Base-by-base conservation (phyloP, 2,797 vertebrate genomes). In the Erithacus rubecula region DNA sequence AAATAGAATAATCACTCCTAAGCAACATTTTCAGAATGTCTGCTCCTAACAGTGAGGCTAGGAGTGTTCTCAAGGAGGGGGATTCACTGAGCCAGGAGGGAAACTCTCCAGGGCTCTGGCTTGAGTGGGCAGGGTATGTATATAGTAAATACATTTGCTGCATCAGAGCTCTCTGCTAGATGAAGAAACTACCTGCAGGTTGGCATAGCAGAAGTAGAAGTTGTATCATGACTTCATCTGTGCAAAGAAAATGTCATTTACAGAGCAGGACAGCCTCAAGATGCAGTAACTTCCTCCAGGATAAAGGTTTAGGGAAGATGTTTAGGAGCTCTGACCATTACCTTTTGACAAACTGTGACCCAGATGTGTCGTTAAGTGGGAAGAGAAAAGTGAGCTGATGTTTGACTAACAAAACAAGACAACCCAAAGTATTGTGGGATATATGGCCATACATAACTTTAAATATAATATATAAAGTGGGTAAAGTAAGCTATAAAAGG, bases 401-500 rank as follows among this genome's bases (percentile, higher is more conserved):
- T 68, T 93, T 90, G 69, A 69, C 68, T 82, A 83, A 83, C 51
- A 81, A 46, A 85, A 63, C 19, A 77, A 89, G 89, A 71, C 53
- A 87, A 60, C 12, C 20, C 34, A 58, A 85, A 70, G 37, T 80
- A 87, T 27, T 62, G 53, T 62, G 49, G 46, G 24, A 55, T 55
- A 86, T 58, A 80, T 51, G 81, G 64, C n/a, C 46, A 36, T 34
- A 78, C 13, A 43, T 60, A 88, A 75, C 41, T 86, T 86, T 62
- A 90, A 86, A 90, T 81, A 65, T 60, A 26, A 79, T 87, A 82
- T 30, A 79, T 79, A 58, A 92, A 89, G 60, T 74, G 26, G 12
- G 46, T 60, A 82, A 80, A 91, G 58, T n/a, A 85, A 92, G 64
- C 72, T 87, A 87, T 87, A 92, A 92, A 92, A 77, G 39, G 56